Base-by-base conservation (phyloP, 2,113 vertebrate species). In the Bufo gargarizans region DNA sequence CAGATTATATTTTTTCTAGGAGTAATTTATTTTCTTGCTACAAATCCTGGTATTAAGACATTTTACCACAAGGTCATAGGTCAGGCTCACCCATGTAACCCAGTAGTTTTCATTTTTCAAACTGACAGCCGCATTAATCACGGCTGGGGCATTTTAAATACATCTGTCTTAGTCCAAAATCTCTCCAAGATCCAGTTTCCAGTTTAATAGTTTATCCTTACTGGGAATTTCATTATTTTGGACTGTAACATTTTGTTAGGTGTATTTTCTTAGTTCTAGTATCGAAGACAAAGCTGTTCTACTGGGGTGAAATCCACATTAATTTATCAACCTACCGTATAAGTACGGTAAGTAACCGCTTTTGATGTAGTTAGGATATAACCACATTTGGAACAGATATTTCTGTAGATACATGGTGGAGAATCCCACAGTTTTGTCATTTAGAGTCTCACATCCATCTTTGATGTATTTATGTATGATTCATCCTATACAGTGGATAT, bases 61-160 rank as follows among this genome's bases (percentile, higher is more conserved):
- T 45, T 76, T 83, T 63, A 61, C 19, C 43, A n/a, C 56, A 47
- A 83, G 87, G 87, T 88, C 87, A 88, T 50, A 88, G 81, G 86
- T 80, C 80, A 88, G 79, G 9, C 17, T 63, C 79, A 56, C 71
- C 74, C 43, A 84, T 83, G 87, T 88, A 83, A 77, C 87, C 58
- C 80, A 63, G 45, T 33, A 50, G 47, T 82, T 61, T 61, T 43
- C 79, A 82, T 88, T 88, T 88, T 65, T 88, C 80, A 88, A 84
- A 65, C 71, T 84, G 87, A 83, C 87, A 88, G 87, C 69, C 61
- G 63, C 78, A 82, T 88, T 88, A 88, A 82, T 88, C 86, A 88
- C 82, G 19, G 67, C 43, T 3, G 13, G 56, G 45, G 82, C 79
- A 74, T 72, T 74, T 82, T 59, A 76, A 82, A 88, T 63, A 71